These are phyloP conservation scores for Megaptera novaeangliae DNA, from an alignment of 2,113 vertebrate genomes.

Conservation along the genomic window DNA sequence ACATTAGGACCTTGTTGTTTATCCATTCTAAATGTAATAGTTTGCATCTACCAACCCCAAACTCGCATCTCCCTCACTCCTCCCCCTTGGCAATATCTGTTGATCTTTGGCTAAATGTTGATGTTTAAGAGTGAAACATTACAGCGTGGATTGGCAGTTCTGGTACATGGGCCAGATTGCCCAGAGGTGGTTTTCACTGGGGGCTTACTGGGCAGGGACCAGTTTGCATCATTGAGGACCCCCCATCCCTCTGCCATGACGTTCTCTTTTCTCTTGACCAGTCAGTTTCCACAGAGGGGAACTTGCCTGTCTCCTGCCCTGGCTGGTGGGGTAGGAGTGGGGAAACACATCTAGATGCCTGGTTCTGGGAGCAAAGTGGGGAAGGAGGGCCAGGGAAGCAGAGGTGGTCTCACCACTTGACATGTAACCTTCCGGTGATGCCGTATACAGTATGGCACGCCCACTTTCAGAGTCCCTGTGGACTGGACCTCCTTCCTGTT, in stretches of 20 bases:
- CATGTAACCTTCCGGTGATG: neutral
- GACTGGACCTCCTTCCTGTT: neutral
- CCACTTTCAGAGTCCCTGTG: neutral
- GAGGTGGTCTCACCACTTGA: neutral
- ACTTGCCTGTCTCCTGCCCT: neutral
- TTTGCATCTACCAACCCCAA: too few relatives aligned
- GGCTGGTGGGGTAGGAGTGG: neutral
- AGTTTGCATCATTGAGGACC: neutral
- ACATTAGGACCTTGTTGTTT: too few relatives aligned
- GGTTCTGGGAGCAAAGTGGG: neutral
- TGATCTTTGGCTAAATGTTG: neutral
- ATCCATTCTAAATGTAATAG: too few relatives aligned
- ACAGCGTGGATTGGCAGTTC: neutral
- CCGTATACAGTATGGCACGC: neutral
- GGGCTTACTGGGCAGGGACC: neutral
- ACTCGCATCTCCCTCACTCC: too few relatives aligned
- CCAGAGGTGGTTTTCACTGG: neutral
- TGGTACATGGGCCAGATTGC: neutral
- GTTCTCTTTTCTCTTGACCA: neutral
- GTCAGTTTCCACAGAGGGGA: neutral
- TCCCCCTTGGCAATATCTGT: too few relatives aligned
- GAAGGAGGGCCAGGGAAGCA: neutral
- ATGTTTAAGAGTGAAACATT: neutral
- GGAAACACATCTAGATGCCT: neutral
- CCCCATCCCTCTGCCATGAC: fast-evolving